Conservation (phyloP, 2,888 invertebrate species). For the Smittia aterrima region DNA sequence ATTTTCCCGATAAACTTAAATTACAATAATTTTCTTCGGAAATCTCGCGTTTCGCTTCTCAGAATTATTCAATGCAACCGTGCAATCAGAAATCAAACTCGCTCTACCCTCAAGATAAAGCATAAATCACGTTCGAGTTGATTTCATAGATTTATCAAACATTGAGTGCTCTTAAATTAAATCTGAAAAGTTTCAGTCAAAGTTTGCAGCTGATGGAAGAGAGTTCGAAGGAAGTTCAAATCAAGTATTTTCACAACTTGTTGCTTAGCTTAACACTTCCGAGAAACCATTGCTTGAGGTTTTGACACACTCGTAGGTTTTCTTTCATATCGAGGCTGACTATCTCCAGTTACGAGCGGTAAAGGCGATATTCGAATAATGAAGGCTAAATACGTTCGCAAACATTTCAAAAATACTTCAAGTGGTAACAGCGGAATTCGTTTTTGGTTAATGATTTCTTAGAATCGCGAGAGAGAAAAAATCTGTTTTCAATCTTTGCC, state of each 20-base stretch:
- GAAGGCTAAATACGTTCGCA: too few species aligned
- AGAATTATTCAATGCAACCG: constrained; percentile 8
- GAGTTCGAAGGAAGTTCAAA: too few species aligned
- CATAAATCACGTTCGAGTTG: constrained; percentile 37
- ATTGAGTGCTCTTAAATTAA: not conserved
- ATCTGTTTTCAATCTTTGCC: too few species aligned
- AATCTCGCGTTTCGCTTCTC: not conserved
- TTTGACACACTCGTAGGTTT: constrained; percentile 13
- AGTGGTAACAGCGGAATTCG: too few species aligned
- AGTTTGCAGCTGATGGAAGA: too few species aligned
- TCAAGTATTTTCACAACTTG: constrained; percentile 38
- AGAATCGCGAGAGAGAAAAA: too few species aligned
- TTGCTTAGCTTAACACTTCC: constrained; percentile 15
- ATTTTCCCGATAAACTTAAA: not conserved
- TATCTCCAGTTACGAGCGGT: too few species aligned
- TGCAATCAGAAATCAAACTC: constrained; percentile 8
- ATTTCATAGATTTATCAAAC: not conserved
- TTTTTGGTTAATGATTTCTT: too few species aligned
- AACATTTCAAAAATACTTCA: too few species aligned
- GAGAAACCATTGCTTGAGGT: constrained; percentile 18
- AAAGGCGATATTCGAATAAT: too few species aligned
- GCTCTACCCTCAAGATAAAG: not conserved
- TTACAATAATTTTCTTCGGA: constrained; percentile 5
- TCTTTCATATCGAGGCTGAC: not conserved
- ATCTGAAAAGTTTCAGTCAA: too few species aligned